A percentile compares a stretch with the other conserved stretches of the same genome.
Conservation (phyloP, 2,113 vertebrate genomes). For the Abramis brama region DNA sequence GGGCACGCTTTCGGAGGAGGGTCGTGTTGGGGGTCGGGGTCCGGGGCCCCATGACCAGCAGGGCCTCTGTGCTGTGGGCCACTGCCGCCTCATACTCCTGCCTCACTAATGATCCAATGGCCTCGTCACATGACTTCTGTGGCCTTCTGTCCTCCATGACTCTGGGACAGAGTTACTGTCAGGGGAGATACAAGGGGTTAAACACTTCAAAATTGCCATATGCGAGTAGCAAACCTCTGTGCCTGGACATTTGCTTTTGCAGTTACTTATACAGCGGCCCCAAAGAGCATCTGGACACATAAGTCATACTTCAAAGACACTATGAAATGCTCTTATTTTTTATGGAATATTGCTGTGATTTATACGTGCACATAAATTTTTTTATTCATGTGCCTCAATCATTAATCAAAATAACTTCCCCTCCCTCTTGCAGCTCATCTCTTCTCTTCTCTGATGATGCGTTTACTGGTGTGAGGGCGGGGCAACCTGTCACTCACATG, state of each 20-base stretch:
- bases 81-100: slow-evolving; percentile 94
- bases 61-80: slow-evolving; percentile 92
- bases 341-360: too few species aligned
- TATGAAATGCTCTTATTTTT: too few species aligned
- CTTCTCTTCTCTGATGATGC: too few species aligned
- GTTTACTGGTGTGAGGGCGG: too few species aligned
- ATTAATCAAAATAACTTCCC: too few species aligned
- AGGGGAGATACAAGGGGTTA: neutral
- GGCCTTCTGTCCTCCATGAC: slow-evolving; percentile 99
- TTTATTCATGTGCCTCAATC: too few species aligned
- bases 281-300: neutral
- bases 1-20: slow-evolving; percentile 87
- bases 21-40: slow-evolving; percentile 76
- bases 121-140: slow-evolving; percentile 99
- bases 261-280: neutral
- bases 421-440: too few species aligned
- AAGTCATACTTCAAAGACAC: neutral
- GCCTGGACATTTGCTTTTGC: neutral
- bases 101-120: slow-evolving; percentile 92
- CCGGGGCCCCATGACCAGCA: slow-evolving; percentile 86
- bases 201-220: neutral
- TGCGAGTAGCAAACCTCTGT: neutral
- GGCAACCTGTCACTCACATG: too few species aligned
- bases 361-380: too few species aligned
- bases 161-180: slow-evolving; percentile 93